Base-by-base conservation (phyloP, 1,140 invertebrate genomes). In the Teleogryllus occipitalis region DNA sequence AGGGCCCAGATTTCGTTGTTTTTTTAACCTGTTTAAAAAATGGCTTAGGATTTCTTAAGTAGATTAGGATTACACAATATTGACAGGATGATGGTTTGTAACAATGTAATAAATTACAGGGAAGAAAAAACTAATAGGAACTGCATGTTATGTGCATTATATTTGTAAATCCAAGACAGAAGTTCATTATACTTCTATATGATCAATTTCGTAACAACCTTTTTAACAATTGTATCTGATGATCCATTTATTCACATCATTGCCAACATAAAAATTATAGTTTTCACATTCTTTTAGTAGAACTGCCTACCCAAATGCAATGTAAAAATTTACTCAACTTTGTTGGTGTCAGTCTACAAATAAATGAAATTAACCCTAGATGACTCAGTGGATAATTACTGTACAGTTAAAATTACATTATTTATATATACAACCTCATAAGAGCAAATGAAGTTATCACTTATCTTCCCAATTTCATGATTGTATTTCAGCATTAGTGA, bases 331-430 rank as follows among this genome's bases (percentile, higher is more conserved):
- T 65, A 18, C 54, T 14, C 10, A 65, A 65, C 10, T 65, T 65
- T 10, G 54, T 65, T 65, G 54, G 54, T 65, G 54, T 65, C 54
- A 65, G 54, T 65, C 54, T 65, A 65, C 10, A 65, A 7, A 65
- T 14, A 65, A 39, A 39, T 1, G 27, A 39, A 39, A 39, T 39
- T 39, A 65, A 65, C 54, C 10, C 54, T 65, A 65, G 54, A 65
- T 65, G 54, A 65, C 54, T 65, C 18, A 18, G 54, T 65, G 54
- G 18, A 65, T 65, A 65, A 39, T 65, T 65, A 65, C 54, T 65
- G 54, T 65, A 65, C 54, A 65, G 54, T 65, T 65, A 65, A 65
- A 65, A 65, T 65, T 65, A 65, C 54, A 65, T 65, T 65, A 18
- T 65, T 65, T 18, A 65, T 65, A 65, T 65, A 65, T 65, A 65